phyloP scores from a whole-genome alignment of 1,140 invertebrate genomes.

The Chymomyza costata region DNA sequence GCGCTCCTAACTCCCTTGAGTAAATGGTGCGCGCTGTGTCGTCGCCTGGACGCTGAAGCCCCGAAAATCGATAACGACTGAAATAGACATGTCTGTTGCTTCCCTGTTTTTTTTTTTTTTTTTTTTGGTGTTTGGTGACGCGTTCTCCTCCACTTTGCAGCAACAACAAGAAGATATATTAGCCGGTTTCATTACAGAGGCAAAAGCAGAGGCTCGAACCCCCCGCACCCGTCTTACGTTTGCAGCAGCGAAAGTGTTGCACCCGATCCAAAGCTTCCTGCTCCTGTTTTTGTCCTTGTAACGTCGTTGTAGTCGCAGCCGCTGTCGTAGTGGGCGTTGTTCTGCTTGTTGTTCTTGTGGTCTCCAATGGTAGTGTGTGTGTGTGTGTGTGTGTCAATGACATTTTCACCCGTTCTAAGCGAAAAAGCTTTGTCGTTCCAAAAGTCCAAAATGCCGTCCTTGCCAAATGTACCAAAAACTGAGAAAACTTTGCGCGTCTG shows the following conservation, averaged over 20 bases:
- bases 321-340: not conserved
- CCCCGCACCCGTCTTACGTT: not conserved
- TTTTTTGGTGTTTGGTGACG: slow-evolving; percentile 7
- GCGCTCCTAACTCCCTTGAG: too few relatives aligned
- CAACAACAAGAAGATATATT: slow-evolving; percentile 64
- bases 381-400: slow-evolving; percentile 42
- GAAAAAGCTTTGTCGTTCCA: too few relatives aligned
- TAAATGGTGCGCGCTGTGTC: too few relatives aligned
- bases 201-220: slow-evolving; percentile 4
- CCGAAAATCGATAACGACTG: slow-evolving; percentile 53
- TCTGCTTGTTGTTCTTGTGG: slow-evolving; percentile 1
- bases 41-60: too few relatives aligned
- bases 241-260: slow-evolving; percentile 24
- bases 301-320: not conserved
- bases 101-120: slow-evolving; percentile 28
- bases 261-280: not conserved
- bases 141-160: slow-evolving; percentile 15
- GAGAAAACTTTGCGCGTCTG: slow-evolving; percentile 37
- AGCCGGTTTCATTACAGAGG: slow-evolving; percentile 58
- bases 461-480: slow-evolving; percentile 47
- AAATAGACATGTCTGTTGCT: slow-evolving; percentile 61
- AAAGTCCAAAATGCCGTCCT: too few relatives aligned
- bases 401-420: slow-evolving; percentile 41
- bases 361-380: slow-evolving; percentile 4
- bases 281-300: not conserved